These are phyloP conservation scores for Montipora foliosa DNA, from an alignment of 64 coral and sea anemone genomes.

Conservation along the genomic window DNA sequence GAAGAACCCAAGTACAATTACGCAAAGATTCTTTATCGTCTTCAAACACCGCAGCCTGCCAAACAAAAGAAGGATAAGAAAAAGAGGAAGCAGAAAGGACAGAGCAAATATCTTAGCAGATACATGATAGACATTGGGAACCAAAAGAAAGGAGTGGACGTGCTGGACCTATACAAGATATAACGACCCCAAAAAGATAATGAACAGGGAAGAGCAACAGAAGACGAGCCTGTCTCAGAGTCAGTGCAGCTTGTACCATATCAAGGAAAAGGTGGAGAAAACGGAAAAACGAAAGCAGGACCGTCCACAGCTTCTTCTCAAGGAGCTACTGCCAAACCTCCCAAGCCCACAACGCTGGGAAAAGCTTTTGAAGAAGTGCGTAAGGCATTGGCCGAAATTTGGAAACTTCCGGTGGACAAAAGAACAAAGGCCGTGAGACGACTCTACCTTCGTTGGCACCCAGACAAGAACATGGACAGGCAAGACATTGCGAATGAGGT, in stretches of 20 bases:
- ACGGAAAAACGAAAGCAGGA: neutral
- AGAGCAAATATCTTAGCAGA: slow-evolving; percentile 65
- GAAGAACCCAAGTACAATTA: too few relatives aligned
- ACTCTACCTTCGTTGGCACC: slow-evolving; percentile 93
- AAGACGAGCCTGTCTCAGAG: slow-evolving; percentile 3
- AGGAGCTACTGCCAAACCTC: neutral
- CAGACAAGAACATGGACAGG: slow-evolving; percentile 91
- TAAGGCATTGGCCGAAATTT: slow-evolving; percentile 72
- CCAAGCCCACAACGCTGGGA: slow-evolving; percentile 55
- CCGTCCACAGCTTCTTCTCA: slow-evolving; percentile 14
- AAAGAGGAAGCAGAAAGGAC: slow-evolving; percentile 57
- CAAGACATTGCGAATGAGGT: slow-evolving; percentile 77
- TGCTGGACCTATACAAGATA: slow-evolving; percentile 88
- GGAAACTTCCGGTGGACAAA: slow-evolving; percentile 78
- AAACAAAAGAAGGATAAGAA: slow-evolving; percentile 49
- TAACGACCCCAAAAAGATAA: slow-evolving; percentile 31
- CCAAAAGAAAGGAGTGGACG: slow-evolving; percentile 76
- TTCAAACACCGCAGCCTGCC: too few relatives aligned
- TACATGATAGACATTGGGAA: slow-evolving; percentile 64
- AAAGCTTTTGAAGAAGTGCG: slow-evolving; percentile 76
- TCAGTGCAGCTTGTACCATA: slow-evolving; percentile 63
- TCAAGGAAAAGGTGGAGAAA: slow-evolving; percentile 7
- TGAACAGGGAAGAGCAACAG: slow-evolving; percentile 11
- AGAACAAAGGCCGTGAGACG: slow-evolving; percentile 76
- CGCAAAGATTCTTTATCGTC: too few relatives aligned